Evolutionary conservation across 2,888 invertebrate genomes (phyloP).

Genomic region (Ophion costatus): DNA sequence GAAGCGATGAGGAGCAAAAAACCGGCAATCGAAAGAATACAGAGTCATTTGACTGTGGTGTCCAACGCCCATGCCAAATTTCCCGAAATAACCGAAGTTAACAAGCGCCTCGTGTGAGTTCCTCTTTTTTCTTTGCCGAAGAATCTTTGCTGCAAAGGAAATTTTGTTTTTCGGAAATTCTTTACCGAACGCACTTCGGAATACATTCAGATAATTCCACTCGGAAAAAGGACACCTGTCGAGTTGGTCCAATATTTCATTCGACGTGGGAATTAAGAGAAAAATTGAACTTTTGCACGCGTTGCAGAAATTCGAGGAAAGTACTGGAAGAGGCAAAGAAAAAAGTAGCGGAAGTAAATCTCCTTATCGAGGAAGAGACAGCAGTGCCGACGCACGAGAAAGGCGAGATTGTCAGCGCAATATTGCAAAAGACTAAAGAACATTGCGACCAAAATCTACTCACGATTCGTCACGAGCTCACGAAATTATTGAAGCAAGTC

Average conservation of each 20-base stretch:
- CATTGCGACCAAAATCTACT: constrained; percentile 67
- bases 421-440: constrained; percentile 46
- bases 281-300: neutral
- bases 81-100: constrained; percentile 60
- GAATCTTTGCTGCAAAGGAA: too few species aligned
- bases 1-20: constrained; percentile 71
- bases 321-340: constrained; percentile 60
- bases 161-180: too few species aligned
- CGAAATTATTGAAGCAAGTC: constrained; percentile 66
- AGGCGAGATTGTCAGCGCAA: neutral
- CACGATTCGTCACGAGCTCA: constrained; percentile 52
- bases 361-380: constrained; percentile 41
- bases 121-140: neutral
- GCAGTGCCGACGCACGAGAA: neutral
- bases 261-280: neutral
- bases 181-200: too few species aligned
- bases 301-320: constrained; percentile 55
- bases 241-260: constrained; percentile 3
- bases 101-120: constrained; percentile 67
- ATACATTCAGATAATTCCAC: neutral
- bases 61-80: constrained; percentile 66
- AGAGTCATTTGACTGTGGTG: constrained; percentile 62
- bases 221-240: neutral
- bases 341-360: constrained; percentile 56
- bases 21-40: constrained; percentile 67